Evolutionary conservation across 2,797 vertebrate genomes (phyloP).

Genomic region (Epinephelus malabaricus): DNA sequence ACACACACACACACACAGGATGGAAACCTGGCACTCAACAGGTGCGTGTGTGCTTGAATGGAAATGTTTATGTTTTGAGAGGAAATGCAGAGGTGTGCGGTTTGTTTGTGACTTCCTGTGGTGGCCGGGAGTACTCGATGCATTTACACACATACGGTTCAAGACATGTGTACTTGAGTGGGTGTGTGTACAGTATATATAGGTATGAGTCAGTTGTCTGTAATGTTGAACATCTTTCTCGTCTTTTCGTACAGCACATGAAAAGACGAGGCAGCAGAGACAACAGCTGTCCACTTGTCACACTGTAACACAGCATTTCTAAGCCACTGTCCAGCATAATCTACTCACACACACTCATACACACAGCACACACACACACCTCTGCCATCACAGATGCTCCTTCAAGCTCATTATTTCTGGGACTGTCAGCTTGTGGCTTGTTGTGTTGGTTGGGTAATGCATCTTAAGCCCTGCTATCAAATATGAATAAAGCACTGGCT

Average conservation of each 20-base stretch:
- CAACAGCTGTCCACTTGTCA: conserved; percentile 65
- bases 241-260: conserved; percentile 39
- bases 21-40: conserved; percentile 21
- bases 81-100: neutral
- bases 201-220: conserved; percentile 40
- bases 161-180: conserved; percentile 3
- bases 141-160: neutral
- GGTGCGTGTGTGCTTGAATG: conserved; percentile 17
- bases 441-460: conserved; percentile 78
- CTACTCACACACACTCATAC: conserved; percentile 23
- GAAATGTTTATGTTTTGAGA: conserved; percentile 5
- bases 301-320: conserved; percentile 45
- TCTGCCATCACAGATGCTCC: conserved; percentile 74
- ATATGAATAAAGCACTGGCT: conserved; percentile 82
- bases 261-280: conserved; percentile 34
- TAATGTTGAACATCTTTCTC: conserved; percentile 19
- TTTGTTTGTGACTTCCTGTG: conserved; percentile 18
- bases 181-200: conserved; percentile 2
- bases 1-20: conserved; percentile 36
- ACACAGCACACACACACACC: conserved; percentile 27
- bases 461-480: conserved; percentile 81
- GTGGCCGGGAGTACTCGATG: conserved; percentile 14
- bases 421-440: conserved; percentile 62
- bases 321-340: conserved; percentile 54
- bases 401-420: conserved; percentile 78